Conservation (phyloP, 2,113 vertebrate genomes). For the Microtus richardsoni region DNA sequence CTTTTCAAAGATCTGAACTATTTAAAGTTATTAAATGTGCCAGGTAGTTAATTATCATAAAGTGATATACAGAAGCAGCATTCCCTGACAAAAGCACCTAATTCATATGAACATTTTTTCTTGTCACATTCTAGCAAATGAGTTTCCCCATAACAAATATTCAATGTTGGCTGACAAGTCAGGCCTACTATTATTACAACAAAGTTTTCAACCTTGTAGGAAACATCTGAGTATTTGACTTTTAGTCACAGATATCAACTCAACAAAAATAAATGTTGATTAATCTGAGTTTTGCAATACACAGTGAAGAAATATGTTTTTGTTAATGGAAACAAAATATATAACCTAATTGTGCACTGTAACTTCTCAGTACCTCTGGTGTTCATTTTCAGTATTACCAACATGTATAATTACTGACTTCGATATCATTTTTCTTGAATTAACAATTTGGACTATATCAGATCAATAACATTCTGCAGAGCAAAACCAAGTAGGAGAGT, state of each 20-base stretch:
- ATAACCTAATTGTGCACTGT: neutral
- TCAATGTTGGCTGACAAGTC: neutral
- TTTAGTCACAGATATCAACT: neutral
- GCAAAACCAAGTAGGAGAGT: neutral
- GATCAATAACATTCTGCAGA: neutral
- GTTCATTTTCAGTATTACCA: neutral
- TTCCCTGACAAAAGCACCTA: neutral
- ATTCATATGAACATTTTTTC: constrained; percentile 16
- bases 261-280: constrained; percentile 4
- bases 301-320: neutral
- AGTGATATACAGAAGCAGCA: constrained; percentile 12
- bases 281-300: neutral
- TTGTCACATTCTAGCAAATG: neutral
- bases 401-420: neutral
- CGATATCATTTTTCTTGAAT: constrained; percentile 35
- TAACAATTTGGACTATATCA: neutral
- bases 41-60: constrained; percentile 37
- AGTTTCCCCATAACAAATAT: neutral
- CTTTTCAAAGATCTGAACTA: constrained; percentile 6
- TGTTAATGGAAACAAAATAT: neutral
- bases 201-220: neutral
- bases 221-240: neutral
- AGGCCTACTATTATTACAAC: constrained; percentile 26
- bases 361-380: neutral
- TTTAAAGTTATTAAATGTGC: constrained; percentile 39